Percentiles rank a stretch among this genome's conserved stretches.
These are phyloP conservation scores for Lasioglossum albipes DNA, from an alignment of 1,140 invertebrate species.

Conservation along the genomic window DNA sequence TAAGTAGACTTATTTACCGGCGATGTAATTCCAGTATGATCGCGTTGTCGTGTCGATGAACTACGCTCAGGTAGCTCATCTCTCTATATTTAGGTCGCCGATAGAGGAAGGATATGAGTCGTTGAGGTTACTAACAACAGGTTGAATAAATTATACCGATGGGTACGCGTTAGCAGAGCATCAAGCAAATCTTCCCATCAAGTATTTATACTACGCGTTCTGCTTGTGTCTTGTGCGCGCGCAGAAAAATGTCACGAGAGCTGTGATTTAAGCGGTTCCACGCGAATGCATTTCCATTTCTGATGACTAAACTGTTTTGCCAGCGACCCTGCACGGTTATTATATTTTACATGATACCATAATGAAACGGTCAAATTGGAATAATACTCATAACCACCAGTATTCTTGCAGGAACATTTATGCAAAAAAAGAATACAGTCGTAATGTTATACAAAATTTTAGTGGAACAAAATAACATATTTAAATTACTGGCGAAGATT, in stretches of 20 bases:
- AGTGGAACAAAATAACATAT: too few species aligned
- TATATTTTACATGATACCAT: background rate
- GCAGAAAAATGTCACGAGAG: background rate
- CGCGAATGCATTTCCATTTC: background rate
- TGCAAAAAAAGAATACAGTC: too few species aligned
- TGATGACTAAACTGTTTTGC: background rate
- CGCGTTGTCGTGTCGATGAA: slow-evolving; percentile 29
- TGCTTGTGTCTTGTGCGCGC: background rate
- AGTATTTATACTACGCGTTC: slow-evolving; percentile 35
- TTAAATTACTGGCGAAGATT: too few species aligned
- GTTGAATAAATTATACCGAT: slow-evolving; percentile 63
- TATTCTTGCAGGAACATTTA: too few species aligned
- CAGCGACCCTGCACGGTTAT: background rate
- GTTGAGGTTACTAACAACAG: slow-evolving; percentile 58
- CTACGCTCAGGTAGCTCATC: slow-evolving; percentile 11
- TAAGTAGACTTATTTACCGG: background rate
- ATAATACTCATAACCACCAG: too few species aligned
- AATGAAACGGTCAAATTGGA: too few species aligned
- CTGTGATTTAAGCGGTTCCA: background rate
- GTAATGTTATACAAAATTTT: too few species aligned
- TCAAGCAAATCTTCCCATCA: slow-evolving; percentile 30
- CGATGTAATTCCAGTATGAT: slow-evolving; percentile 11
- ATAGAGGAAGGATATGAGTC: slow-evolving; percentile 63
- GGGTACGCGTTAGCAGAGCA: slow-evolving; percentile 40
- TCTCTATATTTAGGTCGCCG: slow-evolving; percentile 53